Base-by-base conservation (phyloP, 2,797 vertebrate species). In the Rachycentron canadum region DNA sequence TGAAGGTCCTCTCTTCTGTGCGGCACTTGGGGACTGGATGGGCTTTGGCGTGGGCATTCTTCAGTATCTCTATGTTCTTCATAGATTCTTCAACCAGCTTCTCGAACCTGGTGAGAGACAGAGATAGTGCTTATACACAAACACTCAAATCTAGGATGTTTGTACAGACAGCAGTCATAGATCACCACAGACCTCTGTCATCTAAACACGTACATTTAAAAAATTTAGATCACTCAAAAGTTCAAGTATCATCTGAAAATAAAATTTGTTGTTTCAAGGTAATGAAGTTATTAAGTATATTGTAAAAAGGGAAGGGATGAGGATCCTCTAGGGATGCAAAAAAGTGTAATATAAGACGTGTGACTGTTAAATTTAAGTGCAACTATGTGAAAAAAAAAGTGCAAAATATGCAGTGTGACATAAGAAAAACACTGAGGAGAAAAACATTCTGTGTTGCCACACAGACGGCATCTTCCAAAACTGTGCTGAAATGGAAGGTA, bases 1-100 rank as follows among this genome's bases (percentile, higher is more conserved):
- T 97, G 86, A 97, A 89, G 23, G 97, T 98, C 76, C 97, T 94
- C 88, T 98, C 97, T 86, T 98, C 96, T 0, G 95, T 96, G 89
- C 83, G 97, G 89, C 94, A 95, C 50, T 80, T 90, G 19, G 97
- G 97, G 0, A 95, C 92, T 0, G 96, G 95, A 8, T 91, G 94
- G 43, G 96, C 96, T n/a, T 95, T 95, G 50, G 95, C 83, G 0
- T 97, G 94, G 19, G 95, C 94, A 25, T 93, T 96, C 87, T 96
- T 97, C 84, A 98, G 87, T 8, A 93, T 85, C 30, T 96, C 96
- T 78, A 97, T 96, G 88, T 92, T 94, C 83, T 94, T 95, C 90
- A 95, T 94, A 69, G 95, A 96, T 53, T 97, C 97, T 43, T 96
- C 96, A 0, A 94, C 94, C 53, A 98, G 91, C 88, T 92, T 96